A percentile compares a stretch with the other conserved stretches of the same genome.
phyloP scores from a whole-genome alignment of 2,888 invertebrate genomes.

The Hemicrepidius hirtus region DNA sequence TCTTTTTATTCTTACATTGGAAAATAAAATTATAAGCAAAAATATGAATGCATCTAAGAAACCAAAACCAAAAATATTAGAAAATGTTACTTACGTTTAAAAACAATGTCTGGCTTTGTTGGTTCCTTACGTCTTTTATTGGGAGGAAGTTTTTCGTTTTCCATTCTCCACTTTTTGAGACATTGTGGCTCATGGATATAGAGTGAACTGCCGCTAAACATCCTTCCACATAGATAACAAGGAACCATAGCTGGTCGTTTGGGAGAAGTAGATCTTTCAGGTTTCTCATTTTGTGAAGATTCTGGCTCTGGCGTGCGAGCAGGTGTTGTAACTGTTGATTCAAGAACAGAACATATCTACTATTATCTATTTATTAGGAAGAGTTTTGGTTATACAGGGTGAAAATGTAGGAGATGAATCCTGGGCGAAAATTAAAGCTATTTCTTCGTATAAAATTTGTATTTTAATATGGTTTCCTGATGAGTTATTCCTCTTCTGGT shows the following conservation, averaged over 20 bases:
- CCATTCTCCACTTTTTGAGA: conserved; percentile 77
- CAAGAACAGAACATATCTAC: neutral
- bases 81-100: conserved; percentile 69
- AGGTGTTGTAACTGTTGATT: neutral
- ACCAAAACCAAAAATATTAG: too few species aligned
- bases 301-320: neutral
- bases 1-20: too few species aligned
- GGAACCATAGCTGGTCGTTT: conserved; percentile 68
- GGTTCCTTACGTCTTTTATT: conserved; percentile 75
- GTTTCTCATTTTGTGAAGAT: neutral
- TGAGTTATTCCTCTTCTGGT: too few species aligned
- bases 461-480: too few species aligned
- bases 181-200: conserved; percentile 81
- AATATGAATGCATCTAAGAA: too few species aligned
- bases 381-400: too few species aligned
- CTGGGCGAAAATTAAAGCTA: too few species aligned
- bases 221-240: conserved; percentile 80
- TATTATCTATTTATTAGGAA: too few species aligned
- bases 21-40: too few species aligned
- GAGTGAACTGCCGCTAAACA: conserved; percentile 78
- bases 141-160: conserved; percentile 77
- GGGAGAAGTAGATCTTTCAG: conserved; percentile 44
- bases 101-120: conserved; percentile 74
- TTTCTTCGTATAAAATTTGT: too few species aligned
- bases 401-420: too few species aligned